Percentiles rank a stretch among this genome's conserved stretches.
Evolutionary conservation across 2,113 vertebrate genomes (phyloP).

Genomic region (Donacobius atricapilla): DNA sequence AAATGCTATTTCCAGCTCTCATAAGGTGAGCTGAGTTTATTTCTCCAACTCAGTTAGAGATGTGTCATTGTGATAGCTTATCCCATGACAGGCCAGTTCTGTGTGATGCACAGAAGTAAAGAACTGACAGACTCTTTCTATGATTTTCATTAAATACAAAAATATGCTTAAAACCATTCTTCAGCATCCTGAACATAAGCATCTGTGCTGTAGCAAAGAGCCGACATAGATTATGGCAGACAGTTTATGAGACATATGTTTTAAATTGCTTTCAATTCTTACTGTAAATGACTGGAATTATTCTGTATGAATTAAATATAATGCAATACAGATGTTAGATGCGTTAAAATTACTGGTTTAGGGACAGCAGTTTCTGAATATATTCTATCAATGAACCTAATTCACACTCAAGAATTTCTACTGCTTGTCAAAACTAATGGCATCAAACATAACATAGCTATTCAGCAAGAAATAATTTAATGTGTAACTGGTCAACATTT

Average conservation of each 20-base stretch:
- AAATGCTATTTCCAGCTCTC: not conserved
- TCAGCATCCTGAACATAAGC: not conserved
- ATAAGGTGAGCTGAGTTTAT: not conserved
- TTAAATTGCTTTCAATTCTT: conserved; percentile 41
- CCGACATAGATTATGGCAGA: not conserved
- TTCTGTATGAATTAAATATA: conserved; percentile 22
- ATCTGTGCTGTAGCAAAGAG: not conserved
- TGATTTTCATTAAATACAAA: not conserved
- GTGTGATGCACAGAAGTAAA: not conserved
- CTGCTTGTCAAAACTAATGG: not conserved
- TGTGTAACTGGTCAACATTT: not conserved
- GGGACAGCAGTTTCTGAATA: not conserved
- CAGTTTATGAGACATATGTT: conserved; percentile 18
- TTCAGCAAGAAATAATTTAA: not conserved
- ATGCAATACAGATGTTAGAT: conserved; percentile 4
- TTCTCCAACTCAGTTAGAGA: not conserved
- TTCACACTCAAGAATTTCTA: not conserved
- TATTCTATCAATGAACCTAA: not conserved
- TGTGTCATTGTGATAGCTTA: not conserved
- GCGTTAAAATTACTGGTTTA: conserved; percentile 22
- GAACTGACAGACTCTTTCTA: not conserved
- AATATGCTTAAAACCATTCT: not conserved
- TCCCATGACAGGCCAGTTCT: not conserved
- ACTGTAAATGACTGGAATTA: conserved; percentile 22
- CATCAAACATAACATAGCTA: not conserved